Base-by-base conservation (phyloP, 1,140 invertebrate species). In the Caenorhabditis tropicalis region DNA sequence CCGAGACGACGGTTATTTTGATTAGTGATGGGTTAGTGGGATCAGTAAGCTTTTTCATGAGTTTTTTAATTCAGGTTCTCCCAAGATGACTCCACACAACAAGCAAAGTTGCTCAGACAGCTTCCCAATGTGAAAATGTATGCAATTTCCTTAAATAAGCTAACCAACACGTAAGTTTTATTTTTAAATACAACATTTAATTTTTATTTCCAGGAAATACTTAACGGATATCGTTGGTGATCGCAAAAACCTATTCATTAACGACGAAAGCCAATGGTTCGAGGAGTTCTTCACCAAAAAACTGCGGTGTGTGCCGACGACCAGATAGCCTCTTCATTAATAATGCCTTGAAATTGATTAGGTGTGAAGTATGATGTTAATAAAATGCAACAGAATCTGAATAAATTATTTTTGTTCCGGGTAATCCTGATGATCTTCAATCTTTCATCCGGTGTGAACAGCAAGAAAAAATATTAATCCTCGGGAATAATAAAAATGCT, bases 271-370 rank as follows among this genome's bases (percentile, higher is more conserved):
- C 65, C 27, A 39, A 43, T 74, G 33, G 65, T 74, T 74, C 21
- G 65, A 74, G 36, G 65, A 74, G n/a, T 74, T 74, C 36, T 74
- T 74, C 65, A 74, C 65, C 33, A 74, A 74, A 74, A 74, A 74
- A n/a, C n/a, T 74, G 12, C 27, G 36, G 43, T 74, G 65, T 46
- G 36, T 43, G 0, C 36, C 65, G 2, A 74, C 65, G 5, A 74
- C 65, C 43, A 46, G 65, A 74, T 74, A 43, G 27, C 36, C 16
- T 27, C 36, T 36, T n/a, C 4, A 65, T 36, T 65, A 65, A 65
- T 65, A 65, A 65, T 58, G 21, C 27, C 27, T 58, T 27, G 15
- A 5, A 36, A 31, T 29, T 65, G 58, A 16, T 36, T 36, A 1
- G 58, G 36, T 65, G 29, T 36, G 33, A 3, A 7, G 24, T 12